A percentile compares a stretch with the other conserved stretches of the same genome.
Conservation (phyloP, 2,888 invertebrate genomes). For the Cheilosia scutellata region DNA sequence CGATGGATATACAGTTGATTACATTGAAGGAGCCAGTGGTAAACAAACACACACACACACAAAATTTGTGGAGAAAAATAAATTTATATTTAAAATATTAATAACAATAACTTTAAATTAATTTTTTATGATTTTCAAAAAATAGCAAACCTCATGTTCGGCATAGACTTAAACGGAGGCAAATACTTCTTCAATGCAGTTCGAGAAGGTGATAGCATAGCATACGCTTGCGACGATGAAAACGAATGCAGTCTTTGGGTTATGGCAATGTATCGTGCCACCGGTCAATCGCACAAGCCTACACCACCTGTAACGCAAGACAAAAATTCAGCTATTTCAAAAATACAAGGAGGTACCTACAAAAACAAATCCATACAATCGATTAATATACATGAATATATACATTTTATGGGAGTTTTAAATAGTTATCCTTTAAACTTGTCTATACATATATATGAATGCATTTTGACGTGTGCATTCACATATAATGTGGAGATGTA, state of each 20-base stretch:
- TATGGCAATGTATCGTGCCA: slow-evolving; percentile 99
- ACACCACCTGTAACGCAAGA: slow-evolving; percentile 95
- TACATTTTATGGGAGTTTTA: background rate
- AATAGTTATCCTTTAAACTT: background rate
- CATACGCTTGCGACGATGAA: slow-evolving; percentile 98
- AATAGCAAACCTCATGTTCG: slow-evolving; percentile 95
- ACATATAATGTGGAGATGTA: slow-evolving; percentile 14
- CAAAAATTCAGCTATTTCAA: slow-evolving; percentile 93
- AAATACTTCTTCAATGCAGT: slow-evolving; percentile 99
- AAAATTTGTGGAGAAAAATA: background rate
- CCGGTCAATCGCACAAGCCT: slow-evolving; percentile 99
- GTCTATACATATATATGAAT: background rate
- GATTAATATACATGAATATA: slow-evolving; percentile 30
- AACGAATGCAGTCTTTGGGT: slow-evolving; percentile 99
- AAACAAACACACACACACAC: slow-evolving; percentile 77
- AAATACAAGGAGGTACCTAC: slow-evolving; percentile 90
- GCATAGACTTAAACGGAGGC: slow-evolving; percentile 96
- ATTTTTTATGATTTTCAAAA: slow-evolving; percentile 1
- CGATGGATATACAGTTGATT: slow-evolving; percentile 99
- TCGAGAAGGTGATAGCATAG: slow-evolving; percentile 98
- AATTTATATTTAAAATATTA: background rate
- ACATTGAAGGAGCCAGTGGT: slow-evolving; percentile 98
- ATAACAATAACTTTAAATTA: background rate
- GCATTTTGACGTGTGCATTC: background rate
- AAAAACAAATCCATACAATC: slow-evolving; percentile 72